Conservation (phyloP, 2,113 vertebrate species). For the Esox niger region DNA sequence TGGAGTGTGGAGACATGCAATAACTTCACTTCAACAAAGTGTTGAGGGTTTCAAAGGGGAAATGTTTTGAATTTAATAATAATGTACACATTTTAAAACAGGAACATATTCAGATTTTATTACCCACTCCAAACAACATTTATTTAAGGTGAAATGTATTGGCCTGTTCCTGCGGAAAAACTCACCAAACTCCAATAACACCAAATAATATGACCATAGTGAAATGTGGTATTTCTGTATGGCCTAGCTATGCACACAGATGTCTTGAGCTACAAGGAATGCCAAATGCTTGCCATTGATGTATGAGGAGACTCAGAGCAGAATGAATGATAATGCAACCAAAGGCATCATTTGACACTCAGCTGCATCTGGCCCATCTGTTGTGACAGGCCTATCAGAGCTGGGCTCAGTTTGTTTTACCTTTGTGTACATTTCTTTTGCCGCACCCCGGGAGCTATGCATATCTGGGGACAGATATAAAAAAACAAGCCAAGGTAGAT, state of each 20-base stretch:
- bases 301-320: slow-evolving; percentile 47
- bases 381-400: slow-evolving; percentile 53
- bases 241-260: slow-evolving; percentile 41
- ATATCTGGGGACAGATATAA: slow-evolving; percentile 45
- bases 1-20: too few species aligned
- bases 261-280: slow-evolving; percentile 25
- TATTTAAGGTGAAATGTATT: neutral
- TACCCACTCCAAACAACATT: too few species aligned
- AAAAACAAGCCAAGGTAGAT: slow-evolving; percentile 48
- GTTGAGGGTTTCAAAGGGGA: too few species aligned
- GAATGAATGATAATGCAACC: slow-evolving; percentile 56
- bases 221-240: neutral
- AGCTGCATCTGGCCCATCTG: slow-evolving; percentile 67
- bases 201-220: neutral
- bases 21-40: too few species aligned
- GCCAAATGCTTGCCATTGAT: slow-evolving; percentile 47
- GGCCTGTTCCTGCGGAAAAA: neutral
- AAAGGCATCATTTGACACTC: slow-evolving; percentile 61
- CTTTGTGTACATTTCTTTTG: slow-evolving; percentile 35
- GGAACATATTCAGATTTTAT: too few species aligned
- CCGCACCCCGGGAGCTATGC: slow-evolving; percentile 10
- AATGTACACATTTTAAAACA: too few species aligned
- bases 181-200: neutral
- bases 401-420: slow-evolving; percentile 26
- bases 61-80: too few species aligned